Evolutionary conservation across 2,113 vertebrate genomes (phyloP).

Genomic region (Brachirus orientalis): DNA sequence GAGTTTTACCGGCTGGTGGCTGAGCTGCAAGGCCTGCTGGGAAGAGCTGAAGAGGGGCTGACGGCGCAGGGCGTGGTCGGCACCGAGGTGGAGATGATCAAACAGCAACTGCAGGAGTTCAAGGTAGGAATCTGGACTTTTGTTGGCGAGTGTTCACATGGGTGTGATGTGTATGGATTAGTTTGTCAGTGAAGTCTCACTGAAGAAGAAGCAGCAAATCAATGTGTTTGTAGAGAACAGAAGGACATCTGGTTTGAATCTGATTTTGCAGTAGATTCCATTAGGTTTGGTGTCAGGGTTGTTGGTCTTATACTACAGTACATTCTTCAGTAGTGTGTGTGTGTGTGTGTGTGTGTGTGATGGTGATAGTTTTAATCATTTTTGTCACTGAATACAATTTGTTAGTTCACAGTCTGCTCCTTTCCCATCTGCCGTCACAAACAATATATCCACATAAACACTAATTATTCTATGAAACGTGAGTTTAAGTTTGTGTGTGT

Average conservation of each 20-base stretch:
- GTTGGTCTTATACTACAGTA: background rate
- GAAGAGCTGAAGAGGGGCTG: conserved; percentile 86
- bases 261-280: too few species aligned
- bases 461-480: conserved; percentile 6
- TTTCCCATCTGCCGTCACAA: conserved; percentile 14
- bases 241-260: too few species aligned
- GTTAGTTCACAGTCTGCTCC: background rate
- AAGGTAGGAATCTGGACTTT: conserved; percentile 84
- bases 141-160: background rate
- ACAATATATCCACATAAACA: conserved; percentile 32
- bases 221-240: too few species aligned
- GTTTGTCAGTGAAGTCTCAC: background rate
- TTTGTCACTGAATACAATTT: background rate
- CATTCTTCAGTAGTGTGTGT: too few species aligned
- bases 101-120: conserved; percentile 93
- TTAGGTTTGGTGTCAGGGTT: background rate
- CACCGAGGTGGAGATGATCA: conserved; percentile 94
- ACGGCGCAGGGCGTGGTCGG: conserved; percentile 89
- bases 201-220: too few species aligned
- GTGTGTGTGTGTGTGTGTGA: background rate
- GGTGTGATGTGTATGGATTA: background rate
- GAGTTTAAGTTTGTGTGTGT: background rate
- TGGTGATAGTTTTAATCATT: background rate
- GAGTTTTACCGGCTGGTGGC: conserved; percentile 90
- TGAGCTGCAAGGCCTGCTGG: conserved; percentile 87